These are phyloP conservation scores for Sphaerophoria taeniata DNA, from an alignment of 2,888 invertebrate genomes.

Conservation along the genomic window DNA sequence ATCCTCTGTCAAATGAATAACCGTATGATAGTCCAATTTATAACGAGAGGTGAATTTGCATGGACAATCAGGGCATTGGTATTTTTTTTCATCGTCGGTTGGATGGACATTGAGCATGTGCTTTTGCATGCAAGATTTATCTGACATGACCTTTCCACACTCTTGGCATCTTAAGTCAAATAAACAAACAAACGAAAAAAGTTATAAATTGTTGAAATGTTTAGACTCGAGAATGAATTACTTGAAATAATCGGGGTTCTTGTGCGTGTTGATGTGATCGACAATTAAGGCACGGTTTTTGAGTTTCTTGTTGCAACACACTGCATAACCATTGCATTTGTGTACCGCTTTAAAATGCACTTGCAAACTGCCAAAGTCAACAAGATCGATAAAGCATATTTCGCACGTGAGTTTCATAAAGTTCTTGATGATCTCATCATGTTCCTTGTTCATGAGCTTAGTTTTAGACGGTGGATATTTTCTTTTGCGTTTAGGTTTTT, in stretches of 20 bases:
- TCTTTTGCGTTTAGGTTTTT: conserved; percentile 50
- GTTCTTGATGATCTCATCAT: conserved; percentile 73
- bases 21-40: conserved; percentile 65
- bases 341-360: conserved; percentile 74
- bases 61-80: conserved; percentile 71
- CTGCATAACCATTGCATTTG: conserved; percentile 74
- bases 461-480: conserved; percentile 34
- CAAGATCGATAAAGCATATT: conserved; percentile 61
- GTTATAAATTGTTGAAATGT: not conserved
- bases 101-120: conserved; percentile 73
- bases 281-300: conserved; percentile 74
- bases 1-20: conserved; percentile 63
- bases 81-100: conserved; percentile 59
- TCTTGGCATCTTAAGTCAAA: conserved; percentile 56
- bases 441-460: conserved; percentile 64
- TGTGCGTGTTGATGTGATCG: conserved; percentile 76
- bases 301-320: conserved; percentile 76
- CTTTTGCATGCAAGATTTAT: conserved; percentile 74
- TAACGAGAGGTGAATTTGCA: conserved; percentile 73
- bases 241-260: conserved; percentile 76
- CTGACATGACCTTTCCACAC: conserved; percentile 73
- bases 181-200: not conserved
- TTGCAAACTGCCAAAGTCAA: conserved; percentile 71
- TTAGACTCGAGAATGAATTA: conserved; percentile 24
- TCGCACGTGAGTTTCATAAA: conserved; percentile 76